Conservation (phyloP, 2,888 invertebrate species). For the Oegoconia quadripuncta region DNA sequence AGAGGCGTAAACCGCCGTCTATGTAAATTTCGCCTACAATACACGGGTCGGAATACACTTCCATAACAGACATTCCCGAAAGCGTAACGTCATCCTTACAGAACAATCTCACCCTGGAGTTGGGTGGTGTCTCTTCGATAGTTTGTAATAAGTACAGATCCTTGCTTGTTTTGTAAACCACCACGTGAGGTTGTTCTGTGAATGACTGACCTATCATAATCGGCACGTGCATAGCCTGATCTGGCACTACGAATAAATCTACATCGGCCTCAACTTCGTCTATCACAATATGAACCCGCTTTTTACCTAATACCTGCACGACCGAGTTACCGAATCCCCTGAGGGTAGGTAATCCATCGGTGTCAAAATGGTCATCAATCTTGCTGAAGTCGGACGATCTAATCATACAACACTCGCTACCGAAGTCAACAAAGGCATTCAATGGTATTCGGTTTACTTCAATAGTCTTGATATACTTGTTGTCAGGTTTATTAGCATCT, state of each 20-base stretch:
- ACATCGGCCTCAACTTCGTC: constrained; percentile 6
- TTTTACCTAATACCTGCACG: constrained; percentile 4
- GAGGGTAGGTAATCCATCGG: not conserved
- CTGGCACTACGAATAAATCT: constrained; percentile 10
- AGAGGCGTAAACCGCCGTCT: too few species aligned
- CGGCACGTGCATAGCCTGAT: constrained; percentile 9
- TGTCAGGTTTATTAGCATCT: not conserved
- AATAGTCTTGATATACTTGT: constrained; percentile 8
- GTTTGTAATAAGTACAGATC: not conserved
- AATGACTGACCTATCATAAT: constrained; percentile 9
- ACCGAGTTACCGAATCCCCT: constrained; percentile 11
- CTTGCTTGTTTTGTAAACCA: constrained; percentile 2
- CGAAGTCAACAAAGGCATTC: constrained; percentile 6
- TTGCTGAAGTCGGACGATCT: too few species aligned
- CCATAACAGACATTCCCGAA: not conserved
- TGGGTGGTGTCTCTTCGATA: not conserved
- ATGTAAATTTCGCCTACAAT: too few species aligned
- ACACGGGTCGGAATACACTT: constrained; percentile 3
- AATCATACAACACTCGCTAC: constrained; percentile 7
- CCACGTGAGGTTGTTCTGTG: constrained; percentile 7
- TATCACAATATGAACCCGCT: constrained; percentile 1
- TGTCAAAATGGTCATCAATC: not conserved
- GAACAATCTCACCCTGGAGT: constrained; percentile 4
- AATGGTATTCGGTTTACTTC: constrained; percentile 4
- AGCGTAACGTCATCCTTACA: not conserved